phyloP scores from a whole-genome alignment of 2,888 invertebrate species.

The Stenodema calcarata region DNA sequence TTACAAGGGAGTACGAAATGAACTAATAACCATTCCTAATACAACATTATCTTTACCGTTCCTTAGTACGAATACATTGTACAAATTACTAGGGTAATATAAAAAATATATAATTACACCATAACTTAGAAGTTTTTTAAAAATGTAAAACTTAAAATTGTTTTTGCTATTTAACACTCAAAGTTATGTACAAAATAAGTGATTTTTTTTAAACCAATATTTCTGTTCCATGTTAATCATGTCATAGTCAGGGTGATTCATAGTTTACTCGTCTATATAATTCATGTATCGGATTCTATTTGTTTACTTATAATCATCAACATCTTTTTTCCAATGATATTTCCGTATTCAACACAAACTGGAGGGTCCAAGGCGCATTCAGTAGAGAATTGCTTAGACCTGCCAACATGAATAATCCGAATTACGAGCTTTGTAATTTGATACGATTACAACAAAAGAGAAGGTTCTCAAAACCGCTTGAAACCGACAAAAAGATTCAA shows the following conservation, averaged over 20 bases:
- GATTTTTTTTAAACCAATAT: neutral
- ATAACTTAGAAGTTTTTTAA: neutral
- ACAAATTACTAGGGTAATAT: conserved; percentile 15
- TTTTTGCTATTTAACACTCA: conserved; percentile 8
- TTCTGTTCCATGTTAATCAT: neutral
- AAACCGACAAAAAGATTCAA: neutral
- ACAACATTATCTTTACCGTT: neutral
- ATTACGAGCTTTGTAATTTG: neutral
- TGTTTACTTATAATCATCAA: neutral
- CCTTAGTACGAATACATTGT: neutral
- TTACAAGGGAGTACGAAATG: neutral
- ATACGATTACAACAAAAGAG: neutral
- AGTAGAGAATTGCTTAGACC: neutral
- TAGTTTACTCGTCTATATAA: too few relatives aligned
- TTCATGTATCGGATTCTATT: neutral
- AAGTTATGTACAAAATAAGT: neutral
- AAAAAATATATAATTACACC: conserved; percentile 36
- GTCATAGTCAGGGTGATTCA: neutral
- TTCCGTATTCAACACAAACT: neutral
- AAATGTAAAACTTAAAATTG: neutral
- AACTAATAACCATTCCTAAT: neutral
- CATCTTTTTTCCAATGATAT: neutral
- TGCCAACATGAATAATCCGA: neutral
- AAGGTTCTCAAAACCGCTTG: neutral
- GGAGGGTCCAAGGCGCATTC: neutral